A percentile compares a stretch with the other conserved stretches of the same genome.
phyloP scores from a whole-genome alignment of 2,888 invertebrate species.

The Pherbina coryleti region DNA sequence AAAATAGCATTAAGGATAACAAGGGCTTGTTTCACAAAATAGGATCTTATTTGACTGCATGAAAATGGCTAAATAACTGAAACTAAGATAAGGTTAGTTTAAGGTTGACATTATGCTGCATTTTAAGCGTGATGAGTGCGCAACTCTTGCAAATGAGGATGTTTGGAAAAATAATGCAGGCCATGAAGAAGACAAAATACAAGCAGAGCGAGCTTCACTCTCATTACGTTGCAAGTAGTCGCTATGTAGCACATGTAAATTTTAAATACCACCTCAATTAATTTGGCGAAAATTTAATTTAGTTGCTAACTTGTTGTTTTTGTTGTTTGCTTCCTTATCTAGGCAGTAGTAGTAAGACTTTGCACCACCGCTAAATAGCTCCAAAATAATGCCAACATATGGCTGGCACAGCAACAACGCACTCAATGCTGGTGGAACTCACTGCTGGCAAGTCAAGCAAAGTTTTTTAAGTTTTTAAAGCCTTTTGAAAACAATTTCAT shows the following conservation, averaged over 20 bases:
- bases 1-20: no score
- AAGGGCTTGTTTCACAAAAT: no score
- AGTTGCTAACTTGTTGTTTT: neutral
- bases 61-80: no score
- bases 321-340: neutral
- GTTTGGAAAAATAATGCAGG: neutral
- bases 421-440: neutral
- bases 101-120: neutral
- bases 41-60: no score
- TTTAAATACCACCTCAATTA: neutral
- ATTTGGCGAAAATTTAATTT: neutral
- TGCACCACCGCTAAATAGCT: conserved; percentile 5
- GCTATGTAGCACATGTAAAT: neutral
- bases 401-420: neutral
- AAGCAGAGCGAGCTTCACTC: neutral
- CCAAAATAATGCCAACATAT: neutral
- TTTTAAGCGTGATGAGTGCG: neutral
- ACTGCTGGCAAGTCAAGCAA: neutral
- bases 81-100: neutral
- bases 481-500: neutral
- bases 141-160: neutral
- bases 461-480: neutral
- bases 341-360: neutral
- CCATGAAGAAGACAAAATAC: neutral
- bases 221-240: neutral